Base-by-base conservation (phyloP, 2,888 invertebrate genomes). In the Odontocolon sp. region DNA sequence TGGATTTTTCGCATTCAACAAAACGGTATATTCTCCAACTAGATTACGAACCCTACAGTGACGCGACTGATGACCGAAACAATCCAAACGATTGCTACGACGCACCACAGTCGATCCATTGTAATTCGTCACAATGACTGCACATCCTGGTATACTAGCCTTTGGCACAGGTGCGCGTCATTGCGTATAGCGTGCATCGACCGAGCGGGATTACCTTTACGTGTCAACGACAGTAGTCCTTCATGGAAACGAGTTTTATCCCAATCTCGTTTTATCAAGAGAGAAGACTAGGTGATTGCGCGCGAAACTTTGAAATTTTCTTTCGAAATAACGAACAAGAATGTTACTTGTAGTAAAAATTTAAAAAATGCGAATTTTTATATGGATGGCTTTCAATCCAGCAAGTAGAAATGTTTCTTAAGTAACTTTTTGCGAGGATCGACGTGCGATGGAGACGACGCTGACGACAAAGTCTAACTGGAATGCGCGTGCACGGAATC, bases 91-190 rank as follows among this genome's bases (percentile, higher is more conserved):
- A 8, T 26, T n/a, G 1, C 11, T 33, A 64, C 52, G 57, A 68
- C 52, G 56, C 78, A 66, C 26, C 68, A 69, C 18, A 54, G 63
- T 31, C 73, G 70, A 54, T 83, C 86, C 87, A 87, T 87, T 87
- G 87, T 87, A 86, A 87, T 86, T 87, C 86, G 87, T 87, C 82
- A 85, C 87, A 85, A 86, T 87, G 87, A 82, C 84, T 86, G 87
- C 85, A 86, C 86, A 87, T 86, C 87, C 87, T 87, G 87, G 85
- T 87, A 82, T 85, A 83, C 80, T 82, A 83, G 85, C 83, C 86
- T 85, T 85, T 85, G 85, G 84, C 84, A 84, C 86, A 86, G 85
- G 85, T 85, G 83, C 81, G 70, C 84, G 81, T 78, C 79, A 77
- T 75, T 66, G 74, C 59, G 36, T 52, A 33, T 36, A 31, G 40